Evolutionary conservation across 1,140 invertebrate species (phyloP), one percentile per base, ranked within the genome.

Genomic region (Drosophila ironensis): DNA sequence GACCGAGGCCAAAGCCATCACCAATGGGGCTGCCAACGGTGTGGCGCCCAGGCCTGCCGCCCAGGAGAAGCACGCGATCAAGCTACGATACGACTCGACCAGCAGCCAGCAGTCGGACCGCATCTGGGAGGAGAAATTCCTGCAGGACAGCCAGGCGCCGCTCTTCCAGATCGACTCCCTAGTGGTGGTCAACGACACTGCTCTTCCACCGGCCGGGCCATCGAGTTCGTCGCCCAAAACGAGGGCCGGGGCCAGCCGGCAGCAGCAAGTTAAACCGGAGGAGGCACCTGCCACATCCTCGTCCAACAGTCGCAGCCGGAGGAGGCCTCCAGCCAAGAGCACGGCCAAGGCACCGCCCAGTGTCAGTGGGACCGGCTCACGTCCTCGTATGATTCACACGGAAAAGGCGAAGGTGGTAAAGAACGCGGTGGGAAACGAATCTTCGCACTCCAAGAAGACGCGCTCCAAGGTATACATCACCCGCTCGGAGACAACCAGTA

Each of bases 381-480:
- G 94, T 30, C 94, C 94, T 0, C 93, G 93, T 69, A 95, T 95
- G 94, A 95, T 95, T 60, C 94, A 94, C 67, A 95, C 94, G 0
- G 93, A 94, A 80, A 94, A 94, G 71, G 92, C 92, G 1, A 89
- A 92, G 44, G 91, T 93, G 2, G 89, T 92, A 0, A 33, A 14
- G 16, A 1, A 91, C 92, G 1, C 91, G 82, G 11, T 92, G 92
- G 59, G 91, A 91, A 16, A 20, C 2, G 66, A 46, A 0, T 44
- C 11, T 4, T 28, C 42, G n/a, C n/a, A n/a, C 1, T 25, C 27
- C 7, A 92, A 93, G 33, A 93, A 92, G 61, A 92, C 92, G 0
- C 93, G 92, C 89, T 9, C 91, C 0, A 78, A 78, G 27, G 72
- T 63, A 2, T 73, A 80, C 30, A 45, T 88, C 0, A 88, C 72